These are phyloP conservation scores for Drusus annulatus DNA, from an alignment of 1,140 invertebrate species.

Conservation along the genomic window DNA sequence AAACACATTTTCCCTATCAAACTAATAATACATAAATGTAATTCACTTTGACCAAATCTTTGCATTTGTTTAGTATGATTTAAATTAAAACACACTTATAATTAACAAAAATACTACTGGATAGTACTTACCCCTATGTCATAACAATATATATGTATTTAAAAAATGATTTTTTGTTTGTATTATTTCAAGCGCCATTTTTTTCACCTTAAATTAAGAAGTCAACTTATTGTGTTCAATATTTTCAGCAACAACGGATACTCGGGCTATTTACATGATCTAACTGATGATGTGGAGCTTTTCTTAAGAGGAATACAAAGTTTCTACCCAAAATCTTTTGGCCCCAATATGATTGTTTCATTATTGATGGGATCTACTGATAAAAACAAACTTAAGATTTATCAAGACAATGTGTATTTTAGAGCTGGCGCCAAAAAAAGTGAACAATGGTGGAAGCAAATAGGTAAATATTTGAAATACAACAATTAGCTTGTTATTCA, in stretches of 20 bases:
- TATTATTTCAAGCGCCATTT: too few relatives aligned
- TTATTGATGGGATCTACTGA: conserved; percentile 46
- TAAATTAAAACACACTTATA: too few relatives aligned
- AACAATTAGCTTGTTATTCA: too few relatives aligned
- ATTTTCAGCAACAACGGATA: conserved; percentile 20
- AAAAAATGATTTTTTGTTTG: too few relatives aligned
- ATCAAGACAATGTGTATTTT: conserved; percentile 35
- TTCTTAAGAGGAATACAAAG: conserved; percentile 51
- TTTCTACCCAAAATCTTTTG: conserved; percentile 50
- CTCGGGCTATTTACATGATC: conserved; percentile 30
- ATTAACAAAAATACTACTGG: too few relatives aligned
- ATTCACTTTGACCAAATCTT: too few relatives aligned
- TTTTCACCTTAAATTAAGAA: too few relatives aligned
- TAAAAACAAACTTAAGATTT: conserved; percentile 36
- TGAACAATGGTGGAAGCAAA: conserved; percentile 54
- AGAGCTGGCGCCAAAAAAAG: conserved; percentile 42
- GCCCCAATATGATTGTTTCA: conserved; percentile 48
- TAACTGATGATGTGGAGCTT: conserved; percentile 45
- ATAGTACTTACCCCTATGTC: too few relatives aligned
- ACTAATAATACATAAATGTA: too few relatives aligned
- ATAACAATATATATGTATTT: too few relatives aligned
- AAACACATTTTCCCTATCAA: too few relatives aligned
- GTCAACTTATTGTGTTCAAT: conserved; percentile 7
- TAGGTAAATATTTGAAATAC: conserved; percentile 37
- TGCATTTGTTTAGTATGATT: too few relatives aligned